Evolutionary conservation across 2,888 invertebrate species (phyloP).

Genomic region (Pycnomerus fuliginosus): DNA sequence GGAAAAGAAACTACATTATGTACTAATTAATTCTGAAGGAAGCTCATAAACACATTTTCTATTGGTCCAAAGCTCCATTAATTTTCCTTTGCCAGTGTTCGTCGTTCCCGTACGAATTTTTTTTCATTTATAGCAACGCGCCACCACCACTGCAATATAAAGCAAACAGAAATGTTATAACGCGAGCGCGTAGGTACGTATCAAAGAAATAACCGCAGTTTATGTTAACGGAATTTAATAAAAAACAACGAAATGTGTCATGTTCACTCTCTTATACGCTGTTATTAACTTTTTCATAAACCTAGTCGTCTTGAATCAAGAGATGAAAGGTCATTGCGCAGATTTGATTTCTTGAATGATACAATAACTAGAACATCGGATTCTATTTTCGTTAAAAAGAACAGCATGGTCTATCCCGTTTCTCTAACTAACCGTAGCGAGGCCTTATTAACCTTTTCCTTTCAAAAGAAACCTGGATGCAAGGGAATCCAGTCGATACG

Average conservation of each 20-base stretch:
- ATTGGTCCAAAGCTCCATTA: constrained; percentile 25
- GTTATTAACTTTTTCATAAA: too few relatives aligned
- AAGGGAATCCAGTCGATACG: constrained; percentile 2
- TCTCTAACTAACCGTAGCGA: constrained; percentile 12
- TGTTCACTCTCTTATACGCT: too few relatives aligned
- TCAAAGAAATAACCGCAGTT: constrained; percentile 17
- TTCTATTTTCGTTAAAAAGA: too few relatives aligned
- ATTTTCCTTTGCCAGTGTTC: constrained; percentile 23
- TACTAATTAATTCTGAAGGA: too few relatives aligned
- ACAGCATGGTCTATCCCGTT: constrained; percentile 14
- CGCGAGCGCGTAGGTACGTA: constrained; percentile 19
- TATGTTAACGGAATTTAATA: constrained; percentile 19
- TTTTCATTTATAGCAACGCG: constrained; percentile 24
- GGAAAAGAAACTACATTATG: too few relatives aligned
- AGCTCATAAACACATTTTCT: too few relatives aligned
- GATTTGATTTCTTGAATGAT: too few relatives aligned
- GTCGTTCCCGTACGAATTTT: constrained; percentile 21
- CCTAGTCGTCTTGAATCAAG: too few relatives aligned
- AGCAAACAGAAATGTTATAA: constrained; percentile 24
- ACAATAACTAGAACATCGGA: too few relatives aligned
- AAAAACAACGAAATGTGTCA: constrained; percentile 8
- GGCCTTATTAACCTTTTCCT: constrained; percentile 15
- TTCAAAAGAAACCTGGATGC: constrained; percentile 3
- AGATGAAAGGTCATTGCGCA: too few relatives aligned
- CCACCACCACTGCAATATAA: constrained; percentile 22